Percentiles rank a stretch among this genome's conserved stretches.
phyloP scores from a whole-genome alignment of 1,140 invertebrate genomes.

The Epicauta chinensis region DNA sequence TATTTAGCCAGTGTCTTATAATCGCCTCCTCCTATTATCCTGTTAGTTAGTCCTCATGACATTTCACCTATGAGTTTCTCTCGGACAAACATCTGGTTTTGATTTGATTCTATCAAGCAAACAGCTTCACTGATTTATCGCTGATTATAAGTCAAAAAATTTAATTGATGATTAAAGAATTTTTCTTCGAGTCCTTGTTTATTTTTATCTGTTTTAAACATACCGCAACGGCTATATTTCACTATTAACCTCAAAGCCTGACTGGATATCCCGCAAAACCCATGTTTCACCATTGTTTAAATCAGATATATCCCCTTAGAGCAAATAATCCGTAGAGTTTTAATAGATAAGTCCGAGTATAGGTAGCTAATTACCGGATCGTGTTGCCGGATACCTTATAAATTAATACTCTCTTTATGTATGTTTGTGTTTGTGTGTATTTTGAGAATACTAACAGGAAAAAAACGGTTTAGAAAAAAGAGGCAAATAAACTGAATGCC shows the following conservation, averaged over 20 bases:
- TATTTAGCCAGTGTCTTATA: conserved; percentile 2
- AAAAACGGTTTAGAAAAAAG: not conserved
- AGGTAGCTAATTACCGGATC: conserved; percentile 17
- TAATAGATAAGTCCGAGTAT: conserved; percentile 16
- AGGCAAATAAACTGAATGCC: conserved; percentile 6
- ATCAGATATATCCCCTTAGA: conserved; percentile 16
- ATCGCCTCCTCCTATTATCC: conserved; percentile 5
- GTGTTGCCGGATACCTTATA: conserved; percentile 15
- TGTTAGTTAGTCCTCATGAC: conserved; percentile 1
- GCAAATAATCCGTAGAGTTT: conserved; percentile 14
- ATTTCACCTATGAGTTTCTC: conserved; percentile 1
- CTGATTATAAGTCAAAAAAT: not conserved
- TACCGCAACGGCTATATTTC: conserved; percentile 12
- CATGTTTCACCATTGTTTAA: conserved; percentile 18
- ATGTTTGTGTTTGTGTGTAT: too few relatives aligned
- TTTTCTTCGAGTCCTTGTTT: not conserved
- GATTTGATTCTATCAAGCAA: not conserved
- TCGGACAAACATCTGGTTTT: not conserved
- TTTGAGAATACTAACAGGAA: too few relatives aligned
- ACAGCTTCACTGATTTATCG: not conserved
- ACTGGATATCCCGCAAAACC: conserved; percentile 15
- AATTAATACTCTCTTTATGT: conserved; percentile 4
- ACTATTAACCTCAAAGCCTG: conserved; percentile 13
- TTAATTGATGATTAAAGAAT: not conserved
- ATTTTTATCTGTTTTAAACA: conserved; percentile 1